A percentile compares a stretch with the other conserved stretches of the same genome.
phyloP scores from a whole-genome alignment of 2,797 vertebrate species.

The Hoplostethus atlanticus region DNA sequence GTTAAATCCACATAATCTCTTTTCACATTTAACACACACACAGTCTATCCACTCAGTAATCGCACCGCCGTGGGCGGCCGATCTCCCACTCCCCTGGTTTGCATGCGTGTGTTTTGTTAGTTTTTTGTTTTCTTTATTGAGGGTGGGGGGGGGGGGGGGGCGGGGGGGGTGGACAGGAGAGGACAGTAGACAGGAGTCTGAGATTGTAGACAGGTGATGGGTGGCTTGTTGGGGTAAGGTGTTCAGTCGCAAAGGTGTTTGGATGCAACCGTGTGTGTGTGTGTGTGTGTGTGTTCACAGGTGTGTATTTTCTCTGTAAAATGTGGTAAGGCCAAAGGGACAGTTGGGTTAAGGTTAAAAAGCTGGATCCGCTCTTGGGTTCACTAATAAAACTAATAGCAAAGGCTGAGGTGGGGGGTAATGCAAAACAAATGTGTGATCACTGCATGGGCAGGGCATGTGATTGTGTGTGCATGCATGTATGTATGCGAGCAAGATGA shows the following conservation, averaged over 20 bases:
- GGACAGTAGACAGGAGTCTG: slow-evolving; percentile 12
- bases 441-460: slow-evolving; percentile 13
- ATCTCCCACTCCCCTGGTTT: slow-evolving; percentile 57
- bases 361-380: slow-evolving; percentile 46
- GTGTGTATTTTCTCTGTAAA: not conserved
- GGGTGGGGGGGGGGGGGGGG: slow-evolving; percentile 31
- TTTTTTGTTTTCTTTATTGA: too few species aligned
- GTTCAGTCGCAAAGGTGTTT: slow-evolving; percentile 57
- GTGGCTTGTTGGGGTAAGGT: slow-evolving; percentile 57
- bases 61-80: slow-evolving; percentile 86
- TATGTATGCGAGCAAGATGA: not conserved
- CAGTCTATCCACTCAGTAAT: slow-evolving; percentile 86
- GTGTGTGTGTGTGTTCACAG: not conserved
- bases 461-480: not conserved
- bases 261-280: slow-evolving; percentile 28
- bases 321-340: slow-evolving; percentile 51
- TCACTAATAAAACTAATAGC: slow-evolving; percentile 53
- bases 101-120: slow-evolving; percentile 26
- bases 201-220: slow-evolving; percentile 59
- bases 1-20: slow-evolving; percentile 95
- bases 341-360: slow-evolving; percentile 56
- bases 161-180: slow-evolving; percentile 5
- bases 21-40: slow-evolving; percentile 90
- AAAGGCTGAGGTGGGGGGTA: slow-evolving; percentile 24
- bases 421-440: slow-evolving; percentile 19